Base-by-base conservation (phyloP, 2,888 invertebrate genomes). In the Polylopha cassiicola region DNA sequence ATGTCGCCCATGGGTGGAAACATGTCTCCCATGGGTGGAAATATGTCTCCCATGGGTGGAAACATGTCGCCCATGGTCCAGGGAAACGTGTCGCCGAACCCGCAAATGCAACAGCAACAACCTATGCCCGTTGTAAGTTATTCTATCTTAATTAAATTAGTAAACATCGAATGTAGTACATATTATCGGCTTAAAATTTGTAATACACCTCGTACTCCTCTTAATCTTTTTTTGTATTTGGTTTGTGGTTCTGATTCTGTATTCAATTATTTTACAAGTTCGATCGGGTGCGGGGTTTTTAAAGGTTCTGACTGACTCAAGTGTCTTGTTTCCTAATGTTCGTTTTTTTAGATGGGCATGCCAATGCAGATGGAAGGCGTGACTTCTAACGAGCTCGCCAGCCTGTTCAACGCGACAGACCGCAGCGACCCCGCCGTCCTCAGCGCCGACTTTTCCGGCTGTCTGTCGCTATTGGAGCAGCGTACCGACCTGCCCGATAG, bases 371-470 rank as follows among this genome's bases (percentile, higher is more conserved):
- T 53, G 7, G 39, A 39, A 30, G 43, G 43, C 29, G 47, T 52
- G 28, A 53, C 53, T 41, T 46, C 57, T 3, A 55, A 67, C 2
- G 68, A 73, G 1, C 47, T 76, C 2, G 58, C 60, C n/a, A 47
- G 61, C 6, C 65, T 75, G 14, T 63, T 76, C 30, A 39, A 30
- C 27, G 52, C 49, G 64, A 61, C 47, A 58, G 57, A 36, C 66
- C 53, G 3, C 62, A 54, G 1, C 43, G 51, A 5, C 69, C 77
- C 34, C 73, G 71, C 43, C 72, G n/a, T n/a, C n/a, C n/a, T n/a
- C n/a, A n/a, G n/a, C n/a, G 75, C 77, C 41, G 88, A 88, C 47
- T 76, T 88, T 39, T 82, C 87, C 33, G 82, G 79, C 23, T 65
- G 87, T 16, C 58, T 65, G 29, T 54, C 57, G 2, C 49, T 72